These are phyloP conservation scores for Hybognathus amarus DNA, from an alignment of 2,797 vertebrate genomes.

Conservation along the genomic window DNA sequence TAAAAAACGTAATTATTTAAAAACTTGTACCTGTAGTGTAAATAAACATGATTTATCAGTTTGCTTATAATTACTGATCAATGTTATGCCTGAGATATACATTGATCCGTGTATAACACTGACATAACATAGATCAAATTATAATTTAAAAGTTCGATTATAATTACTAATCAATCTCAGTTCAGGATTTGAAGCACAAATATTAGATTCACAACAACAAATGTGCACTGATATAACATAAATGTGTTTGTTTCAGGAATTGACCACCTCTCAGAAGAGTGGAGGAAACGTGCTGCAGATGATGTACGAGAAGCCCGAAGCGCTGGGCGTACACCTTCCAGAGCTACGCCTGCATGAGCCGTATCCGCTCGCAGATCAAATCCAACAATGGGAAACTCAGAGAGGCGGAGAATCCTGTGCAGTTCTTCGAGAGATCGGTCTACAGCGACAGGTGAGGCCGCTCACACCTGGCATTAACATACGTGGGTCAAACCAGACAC, in stretches of 20 bases:
- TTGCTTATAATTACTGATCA: no score
- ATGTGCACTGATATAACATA: no score
- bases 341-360: slow-evolving; percentile 91
- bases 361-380: slow-evolving; percentile 86
- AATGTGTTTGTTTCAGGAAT: slow-evolving; percentile 76
- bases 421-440: slow-evolving; percentile 92
- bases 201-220: neutral
- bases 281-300: slow-evolving; percentile 89
- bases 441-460: slow-evolving; percentile 90
- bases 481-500: neutral
- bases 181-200: neutral
- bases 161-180: no score
- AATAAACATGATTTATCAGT: no score
- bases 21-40: no score
- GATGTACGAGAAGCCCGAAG: slow-evolving; percentile 94
- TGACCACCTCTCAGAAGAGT: slow-evolving; percentile 87
- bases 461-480: neutral
- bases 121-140: no score
- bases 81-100: no score
- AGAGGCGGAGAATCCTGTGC: slow-evolving; percentile 80
- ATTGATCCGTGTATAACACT: no score
- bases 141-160: no score
- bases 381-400: slow-evolving; percentile 77
- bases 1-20: no score
- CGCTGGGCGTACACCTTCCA: slow-evolving; percentile 96